Conservation (phyloP, 2,797 vertebrate species). For the Pogonophryne albipinna region DNA sequence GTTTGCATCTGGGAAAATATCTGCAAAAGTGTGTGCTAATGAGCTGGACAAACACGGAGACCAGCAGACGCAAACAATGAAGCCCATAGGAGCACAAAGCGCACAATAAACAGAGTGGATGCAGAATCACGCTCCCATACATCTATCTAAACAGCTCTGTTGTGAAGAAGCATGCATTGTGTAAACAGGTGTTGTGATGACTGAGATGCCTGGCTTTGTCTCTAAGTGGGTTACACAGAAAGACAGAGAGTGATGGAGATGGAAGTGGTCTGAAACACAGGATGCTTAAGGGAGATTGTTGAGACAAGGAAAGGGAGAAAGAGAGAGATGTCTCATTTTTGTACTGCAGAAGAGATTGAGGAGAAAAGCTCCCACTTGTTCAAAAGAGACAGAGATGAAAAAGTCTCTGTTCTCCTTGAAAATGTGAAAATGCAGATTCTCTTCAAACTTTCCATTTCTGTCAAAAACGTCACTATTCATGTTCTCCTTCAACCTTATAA, state of each 20-base stretch:
- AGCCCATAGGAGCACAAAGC: conserved; percentile 40
- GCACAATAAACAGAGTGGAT: conserved; percentile 59
- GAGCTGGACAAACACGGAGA: conserved; percentile 48
- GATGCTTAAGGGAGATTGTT: neutral
- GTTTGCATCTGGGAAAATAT: conserved; percentile 68
- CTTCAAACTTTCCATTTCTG: neutral
- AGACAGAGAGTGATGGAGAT: conserved; percentile 21
- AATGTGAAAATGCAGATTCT: conserved; percentile 23
- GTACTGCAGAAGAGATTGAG: conserved; percentile 7
- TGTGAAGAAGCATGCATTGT: conserved; percentile 36
- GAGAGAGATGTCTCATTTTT: neutral
- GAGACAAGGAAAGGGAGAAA: neutral
- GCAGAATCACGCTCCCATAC: conserved; percentile 49
- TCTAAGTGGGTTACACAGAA: conserved; percentile 24
- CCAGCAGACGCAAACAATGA: conserved; percentile 40
- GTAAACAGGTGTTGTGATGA: conserved; percentile 57
- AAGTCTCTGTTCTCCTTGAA: conserved; percentile 2
- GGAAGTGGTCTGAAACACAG: conserved; percentile 22
- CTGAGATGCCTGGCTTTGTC: conserved; percentile 28
- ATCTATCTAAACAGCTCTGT: conserved; percentile 36
- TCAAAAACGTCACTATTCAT: neutral
- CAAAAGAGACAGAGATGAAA: conserved; percentile 4
- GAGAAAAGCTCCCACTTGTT: conserved; percentile 11
- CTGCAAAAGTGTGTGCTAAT: conserved; percentile 64
- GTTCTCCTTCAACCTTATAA: conserved; percentile 6